phyloP scores from a whole-genome alignment of 2,797 vertebrate species.

The Sebastes melanostomus region DNA sequence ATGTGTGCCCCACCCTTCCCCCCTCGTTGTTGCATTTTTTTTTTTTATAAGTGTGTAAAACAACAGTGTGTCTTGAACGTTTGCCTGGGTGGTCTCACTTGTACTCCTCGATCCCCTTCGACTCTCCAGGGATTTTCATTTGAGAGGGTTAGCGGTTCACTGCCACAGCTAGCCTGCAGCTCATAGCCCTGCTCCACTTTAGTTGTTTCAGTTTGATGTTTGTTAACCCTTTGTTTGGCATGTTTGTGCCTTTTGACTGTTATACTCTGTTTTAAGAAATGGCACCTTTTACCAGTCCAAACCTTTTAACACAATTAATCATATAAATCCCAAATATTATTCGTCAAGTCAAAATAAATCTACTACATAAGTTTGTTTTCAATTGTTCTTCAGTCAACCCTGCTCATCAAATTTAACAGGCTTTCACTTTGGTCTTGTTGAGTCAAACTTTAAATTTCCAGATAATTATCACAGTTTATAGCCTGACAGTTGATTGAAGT shows the following conservation, averaged over 20 bases:
- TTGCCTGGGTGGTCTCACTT: slow-evolving; percentile 78
- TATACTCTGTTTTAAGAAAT: not conserved
- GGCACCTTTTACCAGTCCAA: not conserved
- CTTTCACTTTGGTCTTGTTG: not conserved
- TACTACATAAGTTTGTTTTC: not conserved
- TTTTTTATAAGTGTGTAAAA: slow-evolving; percentile 64
- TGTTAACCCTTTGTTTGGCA: slow-evolving; percentile 34
- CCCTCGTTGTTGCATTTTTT: slow-evolving; percentile 45
- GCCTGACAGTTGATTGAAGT: slow-evolving; percentile 33
- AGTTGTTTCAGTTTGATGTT: slow-evolving; percentile 21
- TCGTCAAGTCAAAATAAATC: not conserved
- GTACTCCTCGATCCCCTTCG: slow-evolving; percentile 38
- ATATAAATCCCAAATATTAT: not conserved
- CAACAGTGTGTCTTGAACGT: slow-evolving; percentile 57
- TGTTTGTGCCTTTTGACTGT: not conserved
- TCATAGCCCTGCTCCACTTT: slow-evolving; percentile 16
- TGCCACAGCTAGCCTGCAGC: slow-evolving; percentile 44
- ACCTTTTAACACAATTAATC: not conserved
- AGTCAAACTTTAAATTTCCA: slow-evolving; percentile 10
- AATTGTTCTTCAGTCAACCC: not conserved
- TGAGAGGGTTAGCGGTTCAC: slow-evolving; percentile 57
- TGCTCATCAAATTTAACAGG: not conserved
- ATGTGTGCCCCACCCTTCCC: slow-evolving; percentile 38
- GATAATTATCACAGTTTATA: slow-evolving; percentile 37
- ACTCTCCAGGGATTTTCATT: slow-evolving; percentile 61